Conservation (phyloP, 2,888 invertebrate species). For the Ormia ochracea region DNA sequence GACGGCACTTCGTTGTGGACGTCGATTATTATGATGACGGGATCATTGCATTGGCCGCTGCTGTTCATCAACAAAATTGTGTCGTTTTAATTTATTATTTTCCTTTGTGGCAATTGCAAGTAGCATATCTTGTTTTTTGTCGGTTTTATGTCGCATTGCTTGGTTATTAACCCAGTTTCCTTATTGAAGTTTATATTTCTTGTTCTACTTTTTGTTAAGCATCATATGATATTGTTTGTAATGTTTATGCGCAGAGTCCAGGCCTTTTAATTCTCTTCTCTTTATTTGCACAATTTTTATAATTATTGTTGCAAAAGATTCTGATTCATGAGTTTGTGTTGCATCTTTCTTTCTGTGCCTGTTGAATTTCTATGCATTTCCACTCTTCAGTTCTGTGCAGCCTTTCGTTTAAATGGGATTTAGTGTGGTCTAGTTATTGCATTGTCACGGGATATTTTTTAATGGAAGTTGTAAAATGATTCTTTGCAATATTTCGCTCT, state of each 20-base stretch:
- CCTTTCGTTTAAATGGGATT: conserved; percentile 43
- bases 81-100: neutral
- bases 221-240: conserved; percentile 5
- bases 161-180: conserved; percentile 62
- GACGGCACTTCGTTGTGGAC: conserved; percentile 3
- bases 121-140: conserved; percentile 26
- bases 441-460: conserved; percentile 46
- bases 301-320: conserved; percentile 30
- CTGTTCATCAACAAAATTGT: conserved; percentile 33
- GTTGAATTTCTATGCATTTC: neutral
- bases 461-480: conserved; percentile 27
- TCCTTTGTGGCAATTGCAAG: conserved; percentile 25
- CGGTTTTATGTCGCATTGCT: conserved; percentile 44
- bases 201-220: conserved; percentile 5
- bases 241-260: conserved; percentile 21
- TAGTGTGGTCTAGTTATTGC: conserved; percentile 53
- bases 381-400: neutral
- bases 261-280: conserved; percentile 12
- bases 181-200: conserved; percentile 38
- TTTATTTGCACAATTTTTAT: conserved; percentile 31
- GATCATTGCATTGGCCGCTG: conserved; percentile 14
- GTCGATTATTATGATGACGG: neutral
- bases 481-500: conserved; percentile 2
- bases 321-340: no score
- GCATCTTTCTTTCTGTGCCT: conserved; percentile 2